Evolutionary conservation across 2,113 vertebrate species (phyloP).

Genomic region (Grammomys surdaster): DNA sequence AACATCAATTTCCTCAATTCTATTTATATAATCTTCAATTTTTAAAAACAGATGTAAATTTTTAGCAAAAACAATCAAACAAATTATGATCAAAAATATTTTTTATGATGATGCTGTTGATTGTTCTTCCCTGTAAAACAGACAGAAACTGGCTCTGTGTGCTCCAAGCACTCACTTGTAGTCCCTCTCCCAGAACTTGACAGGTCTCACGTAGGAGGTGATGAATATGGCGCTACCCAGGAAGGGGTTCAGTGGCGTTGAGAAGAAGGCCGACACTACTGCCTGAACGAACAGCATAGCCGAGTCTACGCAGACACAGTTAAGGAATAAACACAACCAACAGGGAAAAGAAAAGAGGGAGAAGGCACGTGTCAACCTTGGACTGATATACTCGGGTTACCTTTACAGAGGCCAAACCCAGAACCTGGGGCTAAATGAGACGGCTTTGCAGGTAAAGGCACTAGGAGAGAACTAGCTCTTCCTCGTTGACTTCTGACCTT

Average conservation of each 20-base stretch:
- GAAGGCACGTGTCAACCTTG: not conserved
- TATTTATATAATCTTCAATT: slow-evolving; percentile 36
- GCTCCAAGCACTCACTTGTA: slow-evolving; percentile 90
- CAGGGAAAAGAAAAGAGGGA: too few relatives aligned
- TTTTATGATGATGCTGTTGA: not conserved
- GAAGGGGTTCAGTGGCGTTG: slow-evolving; percentile 93
- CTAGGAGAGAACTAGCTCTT: not conserved
- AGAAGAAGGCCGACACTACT: slow-evolving; percentile 92
- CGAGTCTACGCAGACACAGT: slow-evolving; percentile 88
- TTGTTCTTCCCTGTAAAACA: not conserved
- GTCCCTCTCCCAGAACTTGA: slow-evolving; percentile 96
- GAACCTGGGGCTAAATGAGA: not conserved
- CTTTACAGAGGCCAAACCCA: slow-evolving; percentile 38
- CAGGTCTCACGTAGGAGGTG: slow-evolving; percentile 94
- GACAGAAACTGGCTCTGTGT: not conserved
- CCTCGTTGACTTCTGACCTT: too few relatives aligned
- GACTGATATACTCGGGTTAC: not conserved
- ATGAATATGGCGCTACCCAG: slow-evolving; percentile 96
- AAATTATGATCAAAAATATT: slow-evolving; percentile 1
- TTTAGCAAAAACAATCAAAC: slow-evolving; percentile 42
- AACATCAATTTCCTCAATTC: not conserved
- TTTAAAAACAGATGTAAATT: slow-evolving; percentile 49
- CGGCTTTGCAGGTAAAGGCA: not conserved
- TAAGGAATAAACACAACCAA: slow-evolving; percentile 82
- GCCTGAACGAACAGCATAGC: slow-evolving; percentile 95